Conservation (phyloP, 2,888 invertebrate species). For the Anthoptus insignis region DNA sequence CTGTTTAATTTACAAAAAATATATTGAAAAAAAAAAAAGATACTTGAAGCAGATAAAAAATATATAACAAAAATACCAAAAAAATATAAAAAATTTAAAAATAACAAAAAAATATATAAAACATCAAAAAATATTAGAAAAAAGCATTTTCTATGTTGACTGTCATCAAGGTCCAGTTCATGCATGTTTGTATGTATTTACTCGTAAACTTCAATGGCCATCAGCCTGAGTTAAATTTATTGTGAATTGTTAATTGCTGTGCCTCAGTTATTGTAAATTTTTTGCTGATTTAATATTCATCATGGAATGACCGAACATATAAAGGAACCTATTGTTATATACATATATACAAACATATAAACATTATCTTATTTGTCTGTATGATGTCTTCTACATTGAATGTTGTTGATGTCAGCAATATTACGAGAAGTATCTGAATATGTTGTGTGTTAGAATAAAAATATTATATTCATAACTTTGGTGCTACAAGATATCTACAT, state of each 20-base stretch:
- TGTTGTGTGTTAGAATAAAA: neutral
- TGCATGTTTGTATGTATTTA: slow-evolving; percentile 44
- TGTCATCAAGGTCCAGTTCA: slow-evolving; percentile 39
- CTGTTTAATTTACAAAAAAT: slow-evolving; percentile 67
- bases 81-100: slow-evolving; percentile 45
- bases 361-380: slow-evolving; percentile 12
- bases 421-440: slow-evolving; percentile 1
- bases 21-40: slow-evolving; percentile 62
- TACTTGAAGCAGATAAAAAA: slow-evolving; percentile 58
- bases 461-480: neutral
- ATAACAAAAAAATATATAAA: slow-evolving; percentile 60
- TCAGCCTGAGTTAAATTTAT: slow-evolving; percentile 3
- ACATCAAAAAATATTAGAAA: slow-evolving; percentile 53
- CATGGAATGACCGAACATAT: slow-evolving; percentile 20
- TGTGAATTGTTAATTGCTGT: slow-evolving; percentile 12
- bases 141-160: slow-evolving; percentile 51
- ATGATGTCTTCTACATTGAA: slow-evolving; percentile 12
- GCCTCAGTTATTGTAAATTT: slow-evolving; percentile 26
- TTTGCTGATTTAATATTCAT: slow-evolving; percentile 9
- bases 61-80: slow-evolving; percentile 55
- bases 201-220: slow-evolving; percentile 21
- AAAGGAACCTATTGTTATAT: slow-evolving; percentile 1
- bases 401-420: slow-evolving; percentile 8
- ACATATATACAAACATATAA: slow-evolving; percentile 4
- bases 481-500: neutral